Evolutionary conservation across 2,888 invertebrate species (phyloP).

Genomic region (Hemistola chrysoprasaria): DNA sequence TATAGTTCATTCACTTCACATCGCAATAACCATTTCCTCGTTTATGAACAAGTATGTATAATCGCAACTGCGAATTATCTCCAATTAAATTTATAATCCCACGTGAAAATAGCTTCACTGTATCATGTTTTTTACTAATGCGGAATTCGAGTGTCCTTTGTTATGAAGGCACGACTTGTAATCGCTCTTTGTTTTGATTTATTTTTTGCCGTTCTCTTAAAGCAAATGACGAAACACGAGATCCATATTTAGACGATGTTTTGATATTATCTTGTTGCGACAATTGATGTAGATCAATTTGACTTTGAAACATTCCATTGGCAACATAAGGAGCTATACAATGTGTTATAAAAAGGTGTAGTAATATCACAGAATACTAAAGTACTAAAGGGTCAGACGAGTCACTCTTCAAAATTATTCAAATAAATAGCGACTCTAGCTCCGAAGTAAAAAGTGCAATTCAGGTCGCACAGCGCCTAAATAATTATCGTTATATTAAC

Average conservation of each 20-base stretch:
- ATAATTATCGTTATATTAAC: too few relatives aligned
- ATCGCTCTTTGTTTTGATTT: slow-evolving; percentile 40
- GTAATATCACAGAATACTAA: too few relatives aligned
- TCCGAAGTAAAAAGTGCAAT: too few relatives aligned
- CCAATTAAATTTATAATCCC: slow-evolving; percentile 24
- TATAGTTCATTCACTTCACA: too few relatives aligned
- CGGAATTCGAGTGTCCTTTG: slow-evolving; percentile 34
- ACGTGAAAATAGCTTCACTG: slow-evolving; percentile 22
- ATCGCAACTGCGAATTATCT: slow-evolving; percentile 18
- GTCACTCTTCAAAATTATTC: too few relatives aligned
- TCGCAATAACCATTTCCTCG: not conserved
- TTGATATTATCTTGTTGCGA: slow-evolving; percentile 10
- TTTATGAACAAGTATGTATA: slow-evolving; percentile 13
- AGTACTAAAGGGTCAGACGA: too few relatives aligned
- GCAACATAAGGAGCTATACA: too few relatives aligned
- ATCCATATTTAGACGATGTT: slow-evolving; percentile 1
- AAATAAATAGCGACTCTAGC: too few relatives aligned
- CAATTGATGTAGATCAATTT: slow-evolving; percentile 9
- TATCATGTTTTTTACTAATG: slow-evolving; percentile 36
- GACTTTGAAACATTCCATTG: not conserved
- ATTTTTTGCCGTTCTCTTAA: slow-evolving; percentile 21
- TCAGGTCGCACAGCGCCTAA: too few relatives aligned
- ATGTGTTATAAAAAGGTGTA: too few relatives aligned
- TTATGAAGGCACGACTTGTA: slow-evolving; percentile 41
- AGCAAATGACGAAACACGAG: slow-evolving; percentile 8